A percentile compares a stretch with the other conserved stretches of the same genome.
phyloP scores from a whole-genome alignment of 2,113 vertebrate genomes.

The Eubucco bourcierii region DNA sequence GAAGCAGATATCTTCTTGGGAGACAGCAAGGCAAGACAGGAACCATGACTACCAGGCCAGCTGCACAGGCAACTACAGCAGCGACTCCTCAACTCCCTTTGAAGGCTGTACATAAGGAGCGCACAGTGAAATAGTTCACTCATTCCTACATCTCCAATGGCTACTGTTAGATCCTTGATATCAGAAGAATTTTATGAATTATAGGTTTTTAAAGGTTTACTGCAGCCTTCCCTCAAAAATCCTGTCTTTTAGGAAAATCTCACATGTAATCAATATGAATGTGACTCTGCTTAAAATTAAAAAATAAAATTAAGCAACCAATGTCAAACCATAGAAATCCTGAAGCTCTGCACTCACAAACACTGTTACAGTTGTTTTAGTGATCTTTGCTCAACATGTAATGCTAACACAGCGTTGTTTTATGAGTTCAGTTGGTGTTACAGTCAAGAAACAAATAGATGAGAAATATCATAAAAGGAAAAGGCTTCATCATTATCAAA shows the following conservation, averaged over 20 bases:
- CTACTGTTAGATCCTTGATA: background rate
- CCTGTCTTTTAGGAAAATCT: background rate
- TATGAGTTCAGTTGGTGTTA: background rate
- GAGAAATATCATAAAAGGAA: background rate
- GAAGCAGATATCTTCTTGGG: background rate
- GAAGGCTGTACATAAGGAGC: background rate
- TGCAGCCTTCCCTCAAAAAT: background rate
- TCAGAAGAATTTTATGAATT: background rate
- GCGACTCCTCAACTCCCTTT: background rate
- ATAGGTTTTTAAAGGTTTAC: background rate
- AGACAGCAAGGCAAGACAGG: background rate
- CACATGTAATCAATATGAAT: background rate
- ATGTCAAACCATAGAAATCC: background rate
- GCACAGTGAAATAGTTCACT: background rate
- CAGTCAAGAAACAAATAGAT: background rate
- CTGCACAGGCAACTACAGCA: background rate
- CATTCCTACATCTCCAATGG: background rate
- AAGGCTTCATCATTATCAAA: background rate
- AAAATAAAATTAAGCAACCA: background rate
- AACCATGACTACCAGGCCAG: background rate
- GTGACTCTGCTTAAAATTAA: background rate
- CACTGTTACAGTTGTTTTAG: background rate
- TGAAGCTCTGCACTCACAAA: background rate
- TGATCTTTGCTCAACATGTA: too few relatives aligned
- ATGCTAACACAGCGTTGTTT: accelerated